A percentile compares a stretch with the other conserved stretches of the same genome.
Evolutionary conservation across 2,113 vertebrate species (phyloP).

Genomic region (Calypte anna): DNA sequence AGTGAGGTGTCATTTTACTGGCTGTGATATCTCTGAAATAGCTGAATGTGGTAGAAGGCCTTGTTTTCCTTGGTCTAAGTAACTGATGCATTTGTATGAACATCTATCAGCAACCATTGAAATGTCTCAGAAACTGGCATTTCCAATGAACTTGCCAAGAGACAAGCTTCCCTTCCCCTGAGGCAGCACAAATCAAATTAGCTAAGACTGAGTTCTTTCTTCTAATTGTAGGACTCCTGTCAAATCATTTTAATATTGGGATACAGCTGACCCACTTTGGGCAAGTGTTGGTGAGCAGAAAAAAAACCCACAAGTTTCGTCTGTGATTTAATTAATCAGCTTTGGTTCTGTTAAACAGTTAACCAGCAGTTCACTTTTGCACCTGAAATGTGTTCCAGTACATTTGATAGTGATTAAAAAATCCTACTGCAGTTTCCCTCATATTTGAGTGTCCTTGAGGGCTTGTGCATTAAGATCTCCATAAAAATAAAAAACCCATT

Average conservation of each 20-base stretch:
- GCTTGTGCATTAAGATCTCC: background rate
- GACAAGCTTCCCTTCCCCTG: background rate
- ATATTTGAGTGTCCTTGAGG: background rate
- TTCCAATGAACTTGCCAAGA: background rate
- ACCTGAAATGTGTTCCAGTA: background rate
- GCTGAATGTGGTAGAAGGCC: background rate
- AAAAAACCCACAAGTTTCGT: background rate
- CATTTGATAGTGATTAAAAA: background rate
- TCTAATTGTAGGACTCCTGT: constrained; percentile 37
- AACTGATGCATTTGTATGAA: background rate
- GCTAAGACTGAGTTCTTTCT: background rate
- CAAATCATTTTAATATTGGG: constrained; percentile 24
- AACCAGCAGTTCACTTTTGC: background rate
- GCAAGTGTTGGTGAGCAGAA: background rate
- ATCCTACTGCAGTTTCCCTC: background rate
- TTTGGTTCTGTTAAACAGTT: background rate
- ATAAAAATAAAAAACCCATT: background rate
- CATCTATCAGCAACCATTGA: background rate
- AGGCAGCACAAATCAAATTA: constrained; percentile 56
- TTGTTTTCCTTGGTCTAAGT: background rate
- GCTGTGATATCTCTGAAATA: background rate
- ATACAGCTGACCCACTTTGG: constrained; percentile 24
- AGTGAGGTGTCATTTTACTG: background rate
- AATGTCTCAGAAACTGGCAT: background rate
- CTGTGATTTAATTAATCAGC: background rate